Evolutionary conservation across 1,140 invertebrate species (phyloP).

Genomic region (Anagrus nilaparvatae): DNA sequence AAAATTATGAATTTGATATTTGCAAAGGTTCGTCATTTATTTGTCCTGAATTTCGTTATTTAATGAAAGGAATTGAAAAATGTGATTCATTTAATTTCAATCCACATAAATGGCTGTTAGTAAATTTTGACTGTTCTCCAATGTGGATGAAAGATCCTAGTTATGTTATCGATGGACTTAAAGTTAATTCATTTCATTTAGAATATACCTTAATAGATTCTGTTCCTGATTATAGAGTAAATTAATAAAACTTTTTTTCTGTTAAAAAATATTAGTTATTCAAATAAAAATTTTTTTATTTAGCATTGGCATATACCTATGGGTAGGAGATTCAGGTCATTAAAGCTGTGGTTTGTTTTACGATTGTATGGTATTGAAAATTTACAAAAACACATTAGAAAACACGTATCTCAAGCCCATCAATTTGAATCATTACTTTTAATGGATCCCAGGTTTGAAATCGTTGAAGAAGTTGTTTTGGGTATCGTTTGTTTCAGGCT

Average conservation of each 20-base stretch:
- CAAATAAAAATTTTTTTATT: conserved; percentile 17
- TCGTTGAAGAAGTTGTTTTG: conserved; percentile 59
- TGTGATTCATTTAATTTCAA: conserved; percentile 92
- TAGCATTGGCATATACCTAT: conserved; percentile 91
- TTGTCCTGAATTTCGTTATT: conserved; percentile 84
- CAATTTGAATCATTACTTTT: conserved; percentile 62
- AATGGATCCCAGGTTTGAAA: conserved; percentile 66
- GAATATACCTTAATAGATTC: conserved; percentile 61
- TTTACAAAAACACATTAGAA: conserved; percentile 66
- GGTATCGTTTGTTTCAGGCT: conserved; percentile 83
- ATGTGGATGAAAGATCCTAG: conserved; percentile 81
- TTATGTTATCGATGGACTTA: conserved; percentile 75
- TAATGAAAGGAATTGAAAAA: conserved; percentile 79
- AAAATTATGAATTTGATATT: neutral
- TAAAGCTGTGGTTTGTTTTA: conserved; percentile 92
- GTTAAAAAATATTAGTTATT: conserved; percentile 2
- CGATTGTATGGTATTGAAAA: conserved; percentile 72
- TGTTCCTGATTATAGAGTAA: conserved; percentile 68
- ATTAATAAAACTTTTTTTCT: conserved; percentile 7
- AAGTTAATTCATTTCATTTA: conserved; percentile 85
- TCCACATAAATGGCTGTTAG: conserved; percentile 91
- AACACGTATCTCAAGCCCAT: conserved; percentile 62
- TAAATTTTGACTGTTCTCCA: conserved; percentile 90
- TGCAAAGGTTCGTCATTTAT: conserved; percentile 71
- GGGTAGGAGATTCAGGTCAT: conserved; percentile 76